Conservation (phyloP, 1,140 invertebrate genomes). For the Geopemphigus sp. region DNA sequence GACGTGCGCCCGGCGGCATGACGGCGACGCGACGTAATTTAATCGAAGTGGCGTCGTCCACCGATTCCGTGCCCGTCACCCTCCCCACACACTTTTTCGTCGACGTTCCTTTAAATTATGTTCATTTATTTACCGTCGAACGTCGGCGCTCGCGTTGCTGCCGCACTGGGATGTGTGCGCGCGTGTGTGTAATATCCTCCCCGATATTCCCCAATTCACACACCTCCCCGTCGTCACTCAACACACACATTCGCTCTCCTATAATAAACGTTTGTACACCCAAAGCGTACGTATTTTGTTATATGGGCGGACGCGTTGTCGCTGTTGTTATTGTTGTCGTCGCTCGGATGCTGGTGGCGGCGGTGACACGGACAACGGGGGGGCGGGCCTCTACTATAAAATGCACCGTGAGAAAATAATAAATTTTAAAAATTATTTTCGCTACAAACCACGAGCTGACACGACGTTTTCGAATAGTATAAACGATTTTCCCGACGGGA, state of each 20-base stretch:
- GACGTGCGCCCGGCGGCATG: too few species aligned
- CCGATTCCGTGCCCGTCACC: constrained; percentile 34
- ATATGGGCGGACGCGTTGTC: neutral
- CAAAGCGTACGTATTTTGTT: neutral
- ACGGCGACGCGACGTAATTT: neutral
- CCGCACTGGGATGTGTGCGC: neutral
- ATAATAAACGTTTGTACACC: constrained; percentile 2
- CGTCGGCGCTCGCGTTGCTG: neutral
- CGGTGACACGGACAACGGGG: constrained; percentile 4
- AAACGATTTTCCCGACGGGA: too few species aligned
- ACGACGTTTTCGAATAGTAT: too few species aligned
- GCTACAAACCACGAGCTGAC: too few species aligned
- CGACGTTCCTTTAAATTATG: too few species aligned
- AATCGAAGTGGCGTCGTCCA: constrained; percentile 45
- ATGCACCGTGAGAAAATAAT: too few species aligned
- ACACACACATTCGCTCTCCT: neutral
- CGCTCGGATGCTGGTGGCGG: neutral
- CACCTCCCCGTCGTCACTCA: neutral
- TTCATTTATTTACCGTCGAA: constrained; percentile 18
- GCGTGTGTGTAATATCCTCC: neutral
- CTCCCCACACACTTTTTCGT: neutral
- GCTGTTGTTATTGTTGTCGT: too few species aligned
- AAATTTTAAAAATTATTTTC: too few species aligned
- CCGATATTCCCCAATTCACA: too few species aligned
- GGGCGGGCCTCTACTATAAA: too few species aligned